Base-by-base conservation (phyloP, 2,797 vertebrate species). In the Gobio occitaniae region DNA sequence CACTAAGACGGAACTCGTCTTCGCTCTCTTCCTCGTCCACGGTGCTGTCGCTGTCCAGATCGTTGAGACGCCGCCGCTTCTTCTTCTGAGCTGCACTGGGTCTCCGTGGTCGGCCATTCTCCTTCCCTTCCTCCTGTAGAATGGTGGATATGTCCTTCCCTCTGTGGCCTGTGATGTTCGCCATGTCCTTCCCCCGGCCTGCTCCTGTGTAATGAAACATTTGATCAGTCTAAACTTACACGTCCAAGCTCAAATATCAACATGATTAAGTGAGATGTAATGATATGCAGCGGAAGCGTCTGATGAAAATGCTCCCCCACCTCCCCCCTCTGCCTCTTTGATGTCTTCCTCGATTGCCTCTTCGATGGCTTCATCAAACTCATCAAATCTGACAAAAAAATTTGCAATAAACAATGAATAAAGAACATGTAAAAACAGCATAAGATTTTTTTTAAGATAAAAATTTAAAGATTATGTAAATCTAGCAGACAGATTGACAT, bases 291-390 rank as follows among this genome's bases (percentile, higher is more conserved):
- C 52, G 19, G 1, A 56, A 56, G 8, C 19, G 21, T 3, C 11
- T 11, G 10, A 29, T 25, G 19, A 5, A 50, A 71, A 71, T n/a
- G 25, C 25, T 65, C 15, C 21, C 84, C 87, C 90, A 98, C 98
- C 98, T 95, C 98, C 97, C 84, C 98, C 98, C 69, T 99, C 98
- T 3, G 97, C 98, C 89, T 99, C 98, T 92, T 98, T 97, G 92
- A 99, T 96, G 89, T 99, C 98, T 87, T 99, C 97, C 91, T 99
- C 98, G 68, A 99, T 99, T 2, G 98, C 98, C 91, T 99, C 98
- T 90, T 99, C 98, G 38, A 99, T 99, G 1, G 98, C 98, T 92
- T 99, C 98, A 78, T 99, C 98, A 85, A 99, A 99, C 88, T 99
- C 98, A 91, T 99, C 98, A 90, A 99, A 99, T 88, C 98, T 99